These are phyloP conservation scores for Onychomys arenicola DNA, from an alignment of 2,797 vertebrate species.

Conservation along the genomic window DNA sequence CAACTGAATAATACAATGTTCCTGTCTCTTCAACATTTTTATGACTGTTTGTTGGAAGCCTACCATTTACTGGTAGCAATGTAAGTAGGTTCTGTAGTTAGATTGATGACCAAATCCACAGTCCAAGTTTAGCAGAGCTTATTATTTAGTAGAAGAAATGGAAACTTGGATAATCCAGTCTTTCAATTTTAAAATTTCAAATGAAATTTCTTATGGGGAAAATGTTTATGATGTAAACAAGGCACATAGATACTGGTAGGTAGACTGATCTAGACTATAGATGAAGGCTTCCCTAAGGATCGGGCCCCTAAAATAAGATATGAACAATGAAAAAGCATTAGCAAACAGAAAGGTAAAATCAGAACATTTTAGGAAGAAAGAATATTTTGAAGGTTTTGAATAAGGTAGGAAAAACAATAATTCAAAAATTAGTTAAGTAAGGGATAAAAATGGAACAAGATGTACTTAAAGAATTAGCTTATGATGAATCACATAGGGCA, in stretches of 20 bases:
- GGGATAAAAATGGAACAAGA: not conserved
- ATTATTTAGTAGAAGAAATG: not conserved
- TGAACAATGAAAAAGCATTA: not conserved
- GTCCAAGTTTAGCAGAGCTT: not conserved
- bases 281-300: not conserved
- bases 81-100: not conserved
- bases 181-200: constrained; percentile 16
- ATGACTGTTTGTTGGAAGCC: not conserved
- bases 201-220: not conserved
- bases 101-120: not conserved
- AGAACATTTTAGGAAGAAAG: not conserved
- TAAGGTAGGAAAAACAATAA: not conserved
- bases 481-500: not conserved
- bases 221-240: not conserved
- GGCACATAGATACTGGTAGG: not conserved
- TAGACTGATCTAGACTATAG: not conserved
- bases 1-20: not conserved
- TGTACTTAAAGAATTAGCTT: not conserved
- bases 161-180: not conserved
- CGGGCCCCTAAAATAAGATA: not conserved
- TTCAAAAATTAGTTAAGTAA: not conserved
- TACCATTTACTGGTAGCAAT: not conserved
- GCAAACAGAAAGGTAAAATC: not conserved
- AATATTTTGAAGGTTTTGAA: not conserved
- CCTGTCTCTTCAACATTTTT: constrained; percentile 26